These are phyloP conservation scores for Microtus ochrogaster DNA, from an alignment of 2,113 vertebrate species.

Conservation along the genomic window DNA sequence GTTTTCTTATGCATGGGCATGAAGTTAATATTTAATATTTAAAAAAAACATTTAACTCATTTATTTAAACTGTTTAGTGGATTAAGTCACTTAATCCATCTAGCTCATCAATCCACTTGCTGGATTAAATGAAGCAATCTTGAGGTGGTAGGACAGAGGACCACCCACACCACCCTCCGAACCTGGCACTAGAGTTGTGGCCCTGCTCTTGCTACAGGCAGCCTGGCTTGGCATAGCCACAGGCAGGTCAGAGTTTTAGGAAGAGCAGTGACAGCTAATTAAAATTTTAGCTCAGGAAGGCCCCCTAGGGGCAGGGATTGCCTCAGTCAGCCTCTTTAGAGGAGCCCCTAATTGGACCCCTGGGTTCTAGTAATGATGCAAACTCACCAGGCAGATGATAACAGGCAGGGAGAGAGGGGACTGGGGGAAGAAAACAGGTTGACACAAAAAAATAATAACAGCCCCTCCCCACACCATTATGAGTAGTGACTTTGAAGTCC, in stretches of 20 bases:
- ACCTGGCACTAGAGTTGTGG: not conserved
- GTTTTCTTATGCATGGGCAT: not conserved
- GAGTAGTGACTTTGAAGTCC: constrained; percentile 25
- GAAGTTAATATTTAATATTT: constrained; percentile 37
- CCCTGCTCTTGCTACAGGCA: not conserved
- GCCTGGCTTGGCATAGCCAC: not conserved
- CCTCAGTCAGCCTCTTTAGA: constrained; percentile 57
- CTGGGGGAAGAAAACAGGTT: constrained; percentile 24
- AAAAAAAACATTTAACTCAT: not conserved
- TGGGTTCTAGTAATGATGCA: constrained; percentile 72
- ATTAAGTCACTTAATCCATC: constrained; percentile 57
- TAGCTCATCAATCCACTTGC: constrained; percentile 50
- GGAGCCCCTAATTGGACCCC: constrained; percentile 74
- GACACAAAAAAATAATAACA: constrained; percentile 61
- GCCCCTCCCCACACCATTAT: not conserved
- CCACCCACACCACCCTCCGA: not conserved
- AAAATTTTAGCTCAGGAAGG: constrained; percentile 73
- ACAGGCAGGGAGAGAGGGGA: constrained; percentile 38
- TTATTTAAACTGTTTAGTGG: constrained; percentile 53
- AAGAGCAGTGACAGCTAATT: constrained; percentile 78
- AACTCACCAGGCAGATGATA: constrained; percentile 61
- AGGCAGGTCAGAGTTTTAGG: constrained; percentile 61
- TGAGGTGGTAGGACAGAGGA: not conserved
- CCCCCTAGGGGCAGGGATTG: constrained; percentile 62
- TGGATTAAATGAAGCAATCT: constrained; percentile 41